phyloP scores from a whole-genome alignment of 2,113 vertebrate genomes.

The Dryoscopus gambensis region DNA sequence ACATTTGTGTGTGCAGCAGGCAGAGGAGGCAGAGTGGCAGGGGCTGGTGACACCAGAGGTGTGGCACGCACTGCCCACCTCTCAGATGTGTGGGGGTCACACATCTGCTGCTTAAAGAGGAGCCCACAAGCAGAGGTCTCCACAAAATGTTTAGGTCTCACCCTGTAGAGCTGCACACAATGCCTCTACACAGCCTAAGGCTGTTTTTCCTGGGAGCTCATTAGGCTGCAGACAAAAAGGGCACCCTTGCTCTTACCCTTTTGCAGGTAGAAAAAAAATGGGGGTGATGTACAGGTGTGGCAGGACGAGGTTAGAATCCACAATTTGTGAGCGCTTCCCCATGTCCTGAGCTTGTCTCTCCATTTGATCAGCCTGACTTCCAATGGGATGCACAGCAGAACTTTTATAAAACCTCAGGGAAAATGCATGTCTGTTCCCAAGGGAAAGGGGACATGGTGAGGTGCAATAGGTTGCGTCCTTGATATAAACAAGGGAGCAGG shows the following conservation, averaged over 20 bases:
- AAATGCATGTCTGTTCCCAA: background rate
- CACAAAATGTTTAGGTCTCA: background rate
- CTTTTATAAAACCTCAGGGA: background rate
- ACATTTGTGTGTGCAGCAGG: slow-evolving; percentile 12
- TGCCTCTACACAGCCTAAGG: background rate
- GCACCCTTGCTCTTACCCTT: background rate
- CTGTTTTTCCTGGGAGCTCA: background rate
- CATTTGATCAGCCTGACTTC: background rate
- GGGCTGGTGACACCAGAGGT: background rate
- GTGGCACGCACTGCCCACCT: background rate
- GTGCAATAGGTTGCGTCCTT: background rate
- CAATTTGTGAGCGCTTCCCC: background rate
- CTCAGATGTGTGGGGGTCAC: fast-evolving
- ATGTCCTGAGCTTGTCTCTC: background rate
- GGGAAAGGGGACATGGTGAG: background rate
- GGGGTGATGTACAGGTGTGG: background rate
- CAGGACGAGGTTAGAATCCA: background rate
- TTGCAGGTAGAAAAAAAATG: background rate
- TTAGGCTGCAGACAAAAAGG: background rate
- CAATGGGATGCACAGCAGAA: background rate
- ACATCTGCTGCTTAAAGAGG: background rate
- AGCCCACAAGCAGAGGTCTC: background rate
- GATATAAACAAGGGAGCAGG: background rate
- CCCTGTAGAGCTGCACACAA: background rate
- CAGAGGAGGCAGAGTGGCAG: background rate